Evolutionary conservation across 2,888 invertebrate species (phyloP).

Genomic region (Tetrapedia diversipes): DNA sequence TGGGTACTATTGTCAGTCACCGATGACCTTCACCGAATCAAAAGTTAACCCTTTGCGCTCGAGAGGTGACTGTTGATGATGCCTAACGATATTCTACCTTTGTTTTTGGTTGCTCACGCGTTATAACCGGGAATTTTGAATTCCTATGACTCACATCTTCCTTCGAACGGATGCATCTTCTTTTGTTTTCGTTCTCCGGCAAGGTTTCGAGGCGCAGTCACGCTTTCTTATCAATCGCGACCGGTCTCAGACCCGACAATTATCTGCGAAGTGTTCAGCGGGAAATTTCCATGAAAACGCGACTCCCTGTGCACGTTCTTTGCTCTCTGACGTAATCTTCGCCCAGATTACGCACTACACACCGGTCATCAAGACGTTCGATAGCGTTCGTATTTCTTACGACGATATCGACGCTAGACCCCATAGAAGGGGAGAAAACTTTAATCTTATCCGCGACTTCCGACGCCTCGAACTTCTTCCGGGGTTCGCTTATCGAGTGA

Average conservation of each 20-base stretch:
- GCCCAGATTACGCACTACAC: conserved; percentile 22
- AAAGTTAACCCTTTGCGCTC: no score
- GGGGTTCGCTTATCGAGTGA: no score
- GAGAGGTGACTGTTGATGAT: no score
- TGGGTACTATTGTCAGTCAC: no score
- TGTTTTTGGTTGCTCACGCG: no score
- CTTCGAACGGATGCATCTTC: conserved; percentile 17
- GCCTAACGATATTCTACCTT: no score
- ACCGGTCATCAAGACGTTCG: neutral
- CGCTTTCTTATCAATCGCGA: conserved; percentile 35
- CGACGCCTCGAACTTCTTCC: neutral
- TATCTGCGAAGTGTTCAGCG: conserved; percentile 24
- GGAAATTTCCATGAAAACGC: conserved; percentile 47
- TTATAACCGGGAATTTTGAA: no score
- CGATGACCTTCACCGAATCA: no score
- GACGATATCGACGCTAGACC: conserved; percentile 12
- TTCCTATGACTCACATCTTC: neutral
- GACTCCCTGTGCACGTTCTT: neutral
- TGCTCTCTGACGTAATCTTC: neutral
- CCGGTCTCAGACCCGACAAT: conserved; percentile 23
- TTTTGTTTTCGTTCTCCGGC: neutral
- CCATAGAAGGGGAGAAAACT: neutral
- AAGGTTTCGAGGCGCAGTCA: conserved; percentile 19
- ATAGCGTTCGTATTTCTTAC: conserved; percentile 22
- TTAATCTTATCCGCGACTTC: conserved; percentile 43